Base-by-base conservation (phyloP, 92 coral and sea anemone genomes). In the Pocillopora meandrina region DNA sequence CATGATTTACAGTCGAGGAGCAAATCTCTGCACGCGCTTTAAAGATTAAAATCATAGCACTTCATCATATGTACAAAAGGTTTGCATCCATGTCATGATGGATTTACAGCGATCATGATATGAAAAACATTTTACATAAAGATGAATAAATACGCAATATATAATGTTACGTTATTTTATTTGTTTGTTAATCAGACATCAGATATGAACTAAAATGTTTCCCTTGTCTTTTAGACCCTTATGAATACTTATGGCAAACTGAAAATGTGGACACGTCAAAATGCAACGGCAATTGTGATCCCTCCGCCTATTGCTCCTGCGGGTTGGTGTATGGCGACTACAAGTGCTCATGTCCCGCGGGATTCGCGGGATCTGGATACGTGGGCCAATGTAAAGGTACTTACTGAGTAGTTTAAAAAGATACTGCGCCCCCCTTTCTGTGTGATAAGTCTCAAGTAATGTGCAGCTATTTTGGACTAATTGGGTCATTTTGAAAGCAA, bases 311-410 rank as follows among this genome's bases (percentile, higher is more conserved):
- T 20, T 94, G 98, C 36, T 68, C 93, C 15, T 91, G 98, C 57
- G 98, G 95, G 26, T 89, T 94, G 61, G 98, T 94, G 42, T 73
- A 90, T 61, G 98, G 98, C 14, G 93, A 84, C 66, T 90, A 94
- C 86, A 90, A 92, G 76, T 94, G 98, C 81, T 84, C 92, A 47
- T 94, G 98, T 76, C 82, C 82, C 33, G 57, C 36, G 80, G 98
- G 98, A 21, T 78, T 62, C n/a, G 64, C 33, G 4, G 98, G 98
- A 12, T 62, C 89, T 33, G 98, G 98, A 20, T 61, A 36, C 9
- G 56, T 14, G 10, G 93, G 92, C 52, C 89, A 94, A 58, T 94
- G 98, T 52, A 61, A 14, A 5, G 36, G 97, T 93, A 75, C 74
- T 92, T 88, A 52, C 17, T 5, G 19, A 0, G 26, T 12, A 2